These are phyloP conservation scores for Lethrus apterus DNA, from an alignment of 1,140 invertebrate genomes.

Conservation along the genomic window DNA sequence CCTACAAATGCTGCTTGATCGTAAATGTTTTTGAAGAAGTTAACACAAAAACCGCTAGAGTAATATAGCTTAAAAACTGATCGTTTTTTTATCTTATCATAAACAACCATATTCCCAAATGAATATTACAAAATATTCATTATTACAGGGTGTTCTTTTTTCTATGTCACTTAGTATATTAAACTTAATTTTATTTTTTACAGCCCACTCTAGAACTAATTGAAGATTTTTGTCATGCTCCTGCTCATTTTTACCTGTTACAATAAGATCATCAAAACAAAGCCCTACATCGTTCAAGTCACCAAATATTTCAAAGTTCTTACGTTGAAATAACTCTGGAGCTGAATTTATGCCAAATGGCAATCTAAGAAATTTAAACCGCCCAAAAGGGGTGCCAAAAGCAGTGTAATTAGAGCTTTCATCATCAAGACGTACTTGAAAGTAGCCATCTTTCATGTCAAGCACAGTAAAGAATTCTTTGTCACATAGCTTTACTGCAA, in stretches of 20 bases:
- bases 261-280: slow-evolving; percentile 34
- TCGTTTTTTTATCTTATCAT: too few species aligned
- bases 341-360: slow-evolving; percentile 27
- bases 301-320: slow-evolving; percentile 26
- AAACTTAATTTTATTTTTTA: slow-evolving; percentile 3
- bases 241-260: slow-evolving; percentile 23
- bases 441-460: slow-evolving; percentile 27
- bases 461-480: slow-evolving; percentile 22
- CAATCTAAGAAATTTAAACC: slow-evolving; percentile 28
- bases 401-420: slow-evolving; percentile 29
- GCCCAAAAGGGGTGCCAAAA: slow-evolving; percentile 26
- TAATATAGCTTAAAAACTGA: too few species aligned
- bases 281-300: slow-evolving; percentile 25
- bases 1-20: too few species aligned
- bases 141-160: too few species aligned
- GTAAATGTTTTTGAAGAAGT: too few species aligned
- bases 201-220: slow-evolving; percentile 15
- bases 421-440: slow-evolving; percentile 29
- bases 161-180: too few species aligned
- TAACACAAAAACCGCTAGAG: too few species aligned
- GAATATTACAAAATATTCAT: too few species aligned
- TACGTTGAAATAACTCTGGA: slow-evolving; percentile 28
- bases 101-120: too few species aligned
- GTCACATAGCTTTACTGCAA: slow-evolving; percentile 13
- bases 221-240: slow-evolving; percentile 33